A percentile compares a stretch with the other conserved stretches of the same genome.
Conservation (phyloP, 2,797 vertebrate species). For the Zenarchopterus dispar region DNA sequence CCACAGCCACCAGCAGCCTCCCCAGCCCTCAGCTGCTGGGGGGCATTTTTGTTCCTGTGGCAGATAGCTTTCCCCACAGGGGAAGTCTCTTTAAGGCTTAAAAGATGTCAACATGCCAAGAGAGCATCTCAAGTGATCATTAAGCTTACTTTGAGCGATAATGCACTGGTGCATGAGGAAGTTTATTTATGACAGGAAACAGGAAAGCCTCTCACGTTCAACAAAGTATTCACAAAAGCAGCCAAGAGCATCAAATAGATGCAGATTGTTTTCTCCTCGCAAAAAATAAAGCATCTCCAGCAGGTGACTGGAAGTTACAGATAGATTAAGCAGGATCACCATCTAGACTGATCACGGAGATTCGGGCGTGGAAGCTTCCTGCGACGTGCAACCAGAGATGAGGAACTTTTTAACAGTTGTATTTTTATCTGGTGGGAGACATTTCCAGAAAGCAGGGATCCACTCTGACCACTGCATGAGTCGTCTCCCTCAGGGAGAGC, state of each 20-base stretch:
- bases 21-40: conserved; percentile 17
- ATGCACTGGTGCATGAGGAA: conserved; percentile 36
- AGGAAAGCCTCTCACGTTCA: conserved; percentile 28
- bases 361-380: conserved; percentile 22
- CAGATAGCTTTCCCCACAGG: conserved; percentile 50
- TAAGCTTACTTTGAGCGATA: conserved; percentile 48
- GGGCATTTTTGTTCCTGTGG: conserved; percentile 50
- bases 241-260: conserved; percentile 37
- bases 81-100: conserved; percentile 57
- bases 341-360: too few relatives aligned
- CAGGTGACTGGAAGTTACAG: conserved; percentile 28
- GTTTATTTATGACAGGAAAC: conserved; percentile 28
- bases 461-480: conserved; percentile 37
- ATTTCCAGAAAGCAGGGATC: conserved; percentile 39
- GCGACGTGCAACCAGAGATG: conserved; percentile 9
- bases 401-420: conserved; percentile 48
- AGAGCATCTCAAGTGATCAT: conserved; percentile 39
- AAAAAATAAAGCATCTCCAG: conserved; percentile 45
- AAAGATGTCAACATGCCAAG: conserved; percentile 66
- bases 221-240: conserved; percentile 48
- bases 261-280: conserved; percentile 57
- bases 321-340: conserved; percentile 35
- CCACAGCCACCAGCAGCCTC: conserved; percentile 28
- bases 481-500: conserved; percentile 60
- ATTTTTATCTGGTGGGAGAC: conserved; percentile 37